A percentile compares a stretch with the other conserved stretches of the same genome.
phyloP scores from a whole-genome alignment of 2,797 vertebrate species.

The Paguma larvata region DNA sequence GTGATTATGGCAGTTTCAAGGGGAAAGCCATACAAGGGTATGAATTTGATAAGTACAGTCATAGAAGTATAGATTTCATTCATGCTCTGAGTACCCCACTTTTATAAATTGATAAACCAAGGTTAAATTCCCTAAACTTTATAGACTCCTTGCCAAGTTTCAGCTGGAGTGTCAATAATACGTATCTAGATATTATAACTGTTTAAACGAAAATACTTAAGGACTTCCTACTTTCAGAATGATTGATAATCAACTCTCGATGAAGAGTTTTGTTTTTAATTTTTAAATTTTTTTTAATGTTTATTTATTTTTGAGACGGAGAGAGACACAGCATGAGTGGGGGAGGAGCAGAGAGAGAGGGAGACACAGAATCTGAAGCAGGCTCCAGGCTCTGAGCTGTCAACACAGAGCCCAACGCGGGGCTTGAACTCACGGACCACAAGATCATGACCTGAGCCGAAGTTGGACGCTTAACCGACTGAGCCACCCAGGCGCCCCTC shows the following conservation, averaged over 20 bases:
- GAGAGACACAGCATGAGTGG: no score
- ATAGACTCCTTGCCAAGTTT: background rate
- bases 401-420: no score
- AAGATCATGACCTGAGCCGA: no score
- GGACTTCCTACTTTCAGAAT: background rate
- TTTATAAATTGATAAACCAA: background rate
- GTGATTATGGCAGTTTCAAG: background rate
- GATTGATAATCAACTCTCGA: background rate
- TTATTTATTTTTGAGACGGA: no score
- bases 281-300: no score
- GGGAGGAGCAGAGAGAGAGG: no score
- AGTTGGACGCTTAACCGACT: no score
- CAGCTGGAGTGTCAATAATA: background rate
- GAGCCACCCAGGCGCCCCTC: background rate
- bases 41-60: background rate
- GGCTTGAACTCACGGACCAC: no score
- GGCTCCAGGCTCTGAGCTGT: no score
- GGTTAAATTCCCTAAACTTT: background rate
- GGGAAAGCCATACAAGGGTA: background rate
- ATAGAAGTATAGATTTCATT: background rate
- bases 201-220: background rate
- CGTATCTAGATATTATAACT: background rate
- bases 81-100: background rate
- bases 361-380: no score
- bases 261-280: background rate